Base-by-base conservation (phyloP, 2,797 vertebrate species). In the Crotalus adamanteus region DNA sequence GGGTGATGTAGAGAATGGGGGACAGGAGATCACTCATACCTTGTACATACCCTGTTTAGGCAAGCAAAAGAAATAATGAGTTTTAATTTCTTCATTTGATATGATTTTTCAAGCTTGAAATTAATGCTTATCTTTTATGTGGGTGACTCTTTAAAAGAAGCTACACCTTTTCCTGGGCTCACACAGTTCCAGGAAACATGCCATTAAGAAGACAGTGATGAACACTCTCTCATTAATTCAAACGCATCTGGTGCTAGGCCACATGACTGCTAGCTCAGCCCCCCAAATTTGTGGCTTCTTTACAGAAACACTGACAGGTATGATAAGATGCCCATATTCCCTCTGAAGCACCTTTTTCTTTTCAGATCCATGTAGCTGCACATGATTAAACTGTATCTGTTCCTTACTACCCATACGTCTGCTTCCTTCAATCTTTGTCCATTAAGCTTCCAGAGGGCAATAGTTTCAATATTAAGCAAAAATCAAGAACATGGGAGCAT, bases 21-120 rank as follows among this genome's bases (percentile, higher is more conserved):
- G 98, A 97, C 28, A 99, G 98, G 1, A 99, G 98, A 56, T 99
- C 99, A 6, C 98, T 99, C 98, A 99, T 99, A 51, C 99, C 99
- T 97, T 99, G 98, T 31, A 99, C 98, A 0, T 99, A 99, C 92
- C 99, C 99, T 99, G 94, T 28, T 85, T 42, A 65, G 63, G 95
- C 22, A 89, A 69, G 56, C n/a, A 89, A 90, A 87, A 87, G 42
- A 88, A 61, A 47, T 22, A 42, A 42, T 78, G 16, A 42, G 18
- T 42, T 31, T 73, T 78, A 25, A 83, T 83, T 47, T 83, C 18
- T 83, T 47, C 25, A 83, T 83, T 25, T 1, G 20, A 25, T 9
- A 3, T 83, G 73, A 11, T 83, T 42, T 83, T 83, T 42, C 31
- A 83, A 83, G 73, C 18, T 42, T 83, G 9, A 83, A 25, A 47